Evolutionary conservation across 2,888 invertebrate species (phyloP), one percentile per base, ranked within the genome.

Genomic region (Cephus pygmeus): DNA sequence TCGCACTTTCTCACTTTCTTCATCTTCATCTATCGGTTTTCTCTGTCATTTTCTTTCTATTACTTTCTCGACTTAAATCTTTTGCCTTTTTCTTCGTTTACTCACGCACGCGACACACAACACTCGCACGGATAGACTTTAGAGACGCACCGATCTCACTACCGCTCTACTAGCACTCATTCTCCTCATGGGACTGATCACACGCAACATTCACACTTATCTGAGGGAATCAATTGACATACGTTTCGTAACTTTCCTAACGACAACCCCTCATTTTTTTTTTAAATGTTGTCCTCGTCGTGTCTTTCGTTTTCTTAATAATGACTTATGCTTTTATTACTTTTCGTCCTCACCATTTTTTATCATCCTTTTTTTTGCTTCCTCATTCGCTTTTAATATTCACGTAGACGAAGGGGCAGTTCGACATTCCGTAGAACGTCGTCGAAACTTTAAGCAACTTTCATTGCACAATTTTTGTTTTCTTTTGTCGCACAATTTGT

Each of bases 201-300:
- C 85, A 87, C 81, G 77, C 85, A 40, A 71, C 71, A 88, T 85
- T 85, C 86, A 86, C 80, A 87, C 86, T 87, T 87, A 88, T 86
- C 86, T 87, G 87, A 88, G 87, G 87, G 87, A 87, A 87, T 88
- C 88, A 90, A 90, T 90, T 90, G 90, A 90, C 90, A 89, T 90
- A 84, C 89, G 89, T 90, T 90, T 90, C 88, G 83, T 90, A 89
- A 90, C 89, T 90, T 90, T 90, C 89, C 89, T 89, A 90, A 86
- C 85, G 86, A 85, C 81, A 71, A 69, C 15, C 56, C 23, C 0
- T 9, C 9, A n/a, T 31, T 31, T 31, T 31, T 23, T 40, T 56
- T 56, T 1, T 1, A 1, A 15, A 15, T 23, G 23, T 56, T 56
- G 23, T 56, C 15, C 56, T 56, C 56, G 56, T 23, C 56, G 56